Evolutionary conservation across 2,797 vertebrate species (phyloP).

Genomic region (Silurus lanzhouensis): DNA sequence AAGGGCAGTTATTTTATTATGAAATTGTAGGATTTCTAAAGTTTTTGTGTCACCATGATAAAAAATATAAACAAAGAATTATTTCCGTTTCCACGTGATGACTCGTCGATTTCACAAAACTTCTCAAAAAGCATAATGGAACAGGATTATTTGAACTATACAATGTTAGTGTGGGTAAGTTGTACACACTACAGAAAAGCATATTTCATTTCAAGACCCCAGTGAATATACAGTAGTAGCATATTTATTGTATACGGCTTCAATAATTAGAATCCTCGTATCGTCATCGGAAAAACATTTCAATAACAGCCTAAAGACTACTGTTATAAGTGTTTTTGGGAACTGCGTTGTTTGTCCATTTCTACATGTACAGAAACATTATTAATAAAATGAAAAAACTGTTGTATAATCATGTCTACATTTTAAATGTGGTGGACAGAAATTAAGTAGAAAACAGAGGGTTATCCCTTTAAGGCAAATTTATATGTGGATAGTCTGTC

Average conservation of each 20-base stretch:
- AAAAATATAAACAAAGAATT: background rate
- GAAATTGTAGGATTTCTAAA: background rate
- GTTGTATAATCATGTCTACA: no score
- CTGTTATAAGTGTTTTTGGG: background rate
- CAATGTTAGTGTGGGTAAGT: background rate
- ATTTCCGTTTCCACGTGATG: background rate
- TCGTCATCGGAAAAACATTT: no score
- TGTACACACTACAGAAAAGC: background rate
- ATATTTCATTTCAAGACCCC: background rate
- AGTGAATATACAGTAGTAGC: background rate
- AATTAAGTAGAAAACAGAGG: background rate
- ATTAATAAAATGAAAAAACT: no score
- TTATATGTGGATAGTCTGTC: background rate
- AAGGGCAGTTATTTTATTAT: background rate
- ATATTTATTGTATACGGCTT: background rate
- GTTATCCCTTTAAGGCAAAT: constrained; percentile 14
- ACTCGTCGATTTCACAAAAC: background rate
- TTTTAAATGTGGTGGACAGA: background rate
- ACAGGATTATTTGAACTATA: background rate
- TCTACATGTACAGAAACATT: background rate
- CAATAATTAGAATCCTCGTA: no score
- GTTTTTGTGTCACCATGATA: background rate
- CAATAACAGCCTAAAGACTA: background rate
- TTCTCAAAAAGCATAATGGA: background rate
- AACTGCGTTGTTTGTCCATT: background rate